phyloP scores from a whole-genome alignment of 2,797 vertebrate genomes.

The Trachops cirrhosus region DNA sequence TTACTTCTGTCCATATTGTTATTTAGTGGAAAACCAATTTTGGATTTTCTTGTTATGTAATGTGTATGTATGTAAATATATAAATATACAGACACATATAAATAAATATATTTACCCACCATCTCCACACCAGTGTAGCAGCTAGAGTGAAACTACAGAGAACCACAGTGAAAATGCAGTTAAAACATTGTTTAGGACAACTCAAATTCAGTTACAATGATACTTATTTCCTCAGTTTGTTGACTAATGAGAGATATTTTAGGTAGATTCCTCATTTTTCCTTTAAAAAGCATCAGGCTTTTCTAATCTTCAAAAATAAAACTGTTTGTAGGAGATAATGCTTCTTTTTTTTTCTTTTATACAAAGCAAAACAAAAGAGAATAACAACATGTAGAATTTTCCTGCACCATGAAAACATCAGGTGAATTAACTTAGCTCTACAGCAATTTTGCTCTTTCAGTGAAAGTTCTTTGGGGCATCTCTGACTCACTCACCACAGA shows the following conservation, averaged over 20 bases:
- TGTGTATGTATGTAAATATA: not conserved
- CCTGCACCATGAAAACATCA: conserved; percentile 60
- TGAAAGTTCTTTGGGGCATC: conserved; percentile 53
- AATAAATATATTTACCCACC: not conserved
- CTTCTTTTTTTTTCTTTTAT: conserved; percentile 44
- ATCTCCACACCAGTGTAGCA: not conserved
- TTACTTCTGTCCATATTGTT: not conserved
- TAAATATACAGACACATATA: not conserved
- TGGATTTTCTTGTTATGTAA: not conserved
- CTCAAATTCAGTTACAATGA: not conserved
- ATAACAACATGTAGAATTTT: not conserved
- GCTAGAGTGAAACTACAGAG: not conserved
- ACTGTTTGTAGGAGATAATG: not conserved
- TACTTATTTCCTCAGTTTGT: not conserved
- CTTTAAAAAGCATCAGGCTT: conserved; percentile 31
- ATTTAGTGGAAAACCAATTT: not conserved
- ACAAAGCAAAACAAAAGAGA: not conserved
- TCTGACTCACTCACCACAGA: conserved; percentile 54
- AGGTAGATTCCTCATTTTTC: not conserved
- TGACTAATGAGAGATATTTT: not conserved
- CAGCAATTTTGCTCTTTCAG: conserved; percentile 61
- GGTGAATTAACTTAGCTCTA: not conserved
- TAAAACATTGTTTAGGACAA: not conserved
- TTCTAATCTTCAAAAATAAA: not conserved
- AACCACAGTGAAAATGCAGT: not conserved